Base-by-base conservation (phyloP, 2,888 invertebrate species). In the Rhagium mordax region DNA sequence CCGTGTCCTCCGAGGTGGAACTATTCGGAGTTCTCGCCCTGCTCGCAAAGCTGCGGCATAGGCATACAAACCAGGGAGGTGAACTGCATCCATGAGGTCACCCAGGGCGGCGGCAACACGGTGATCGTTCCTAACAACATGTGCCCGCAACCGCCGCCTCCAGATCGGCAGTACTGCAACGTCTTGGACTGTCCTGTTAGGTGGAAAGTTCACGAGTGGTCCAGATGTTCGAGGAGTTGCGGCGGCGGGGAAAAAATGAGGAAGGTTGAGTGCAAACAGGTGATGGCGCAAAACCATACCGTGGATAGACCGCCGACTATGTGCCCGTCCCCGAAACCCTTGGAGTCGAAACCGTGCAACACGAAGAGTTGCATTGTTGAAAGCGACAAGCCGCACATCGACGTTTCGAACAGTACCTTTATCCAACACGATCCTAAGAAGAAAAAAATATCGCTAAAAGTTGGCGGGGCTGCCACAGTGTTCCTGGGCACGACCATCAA, bases 1-100 rank as follows among this genome's bases (percentile, higher is more conserved):
- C 96, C 98, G 0, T 99, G 99, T 85, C 98, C 98, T 1, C 98
- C 98, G 4, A 72, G 96, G 81, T 97, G 97, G 97, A 96, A 96
- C 85, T 94, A 94, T 81, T 95, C 96, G 0, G 96, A 96, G 68
- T 97, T 96, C 85, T 94, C 95, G 0, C 92, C 93, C 18, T 99
- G 98, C 88, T 95, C 96, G 18, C 96, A 96, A 86, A 94, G 95
- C 2, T 99, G 98, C 85, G 98, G 98, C 29, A 95, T 98, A 79
- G 98, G 98, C 0, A 94, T 96, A 78, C 96, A 97, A 88, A 96
- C 94, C 0, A 90, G 98, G 73, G 96, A 96, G 86, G 98, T 98
- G 65, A 93, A 92, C 66, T 97, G 97, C 86, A 94, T 96, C 80
- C 95, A 95, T 82, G 90, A 94, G 89, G 95, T 96, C 62, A 95